Percentiles rank a stretch among this genome's conserved stretches.
Conservation (phyloP, 2,888 invertebrate species). For the Pseudococcus longispinus region DNA sequence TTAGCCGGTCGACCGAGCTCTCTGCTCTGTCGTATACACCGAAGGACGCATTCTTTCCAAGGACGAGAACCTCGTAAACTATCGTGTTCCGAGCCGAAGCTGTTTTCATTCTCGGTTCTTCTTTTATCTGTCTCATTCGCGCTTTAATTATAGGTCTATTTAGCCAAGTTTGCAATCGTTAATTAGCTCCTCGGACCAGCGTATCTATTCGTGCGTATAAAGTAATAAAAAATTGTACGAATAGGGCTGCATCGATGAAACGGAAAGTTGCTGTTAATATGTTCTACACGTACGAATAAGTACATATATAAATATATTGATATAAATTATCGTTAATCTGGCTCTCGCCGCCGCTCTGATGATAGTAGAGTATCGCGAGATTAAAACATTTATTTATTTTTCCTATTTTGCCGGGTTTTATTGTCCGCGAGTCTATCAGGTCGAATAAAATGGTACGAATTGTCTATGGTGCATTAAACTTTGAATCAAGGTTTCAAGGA, state of each 20-base stretch:
- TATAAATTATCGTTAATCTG: background rate
- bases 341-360: background rate
- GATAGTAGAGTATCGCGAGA: background rate
- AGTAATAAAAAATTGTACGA: background rate
- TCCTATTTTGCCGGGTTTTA: background rate
- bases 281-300: background rate
- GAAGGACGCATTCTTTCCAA: constrained; percentile 37
- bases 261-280: background rate
- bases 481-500: background rate
- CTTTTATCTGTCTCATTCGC: background rate
- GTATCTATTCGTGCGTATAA: background rate
- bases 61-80: constrained; percentile 21
- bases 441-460: background rate
- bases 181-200: background rate
- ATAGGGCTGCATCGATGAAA: background rate
- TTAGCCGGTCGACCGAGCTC: background rate
- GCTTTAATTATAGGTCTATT: constrained; percentile 12
- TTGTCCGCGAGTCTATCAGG: background rate
- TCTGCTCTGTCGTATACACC: background rate
- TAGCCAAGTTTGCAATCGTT: background rate
- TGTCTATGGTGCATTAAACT: background rate
- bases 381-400: background rate
- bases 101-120: background rate
- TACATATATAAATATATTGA: background rate
- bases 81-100: background rate